Base-by-base conservation (phyloP, 2,888 invertebrate genomes). In the Troides helena region DNA sequence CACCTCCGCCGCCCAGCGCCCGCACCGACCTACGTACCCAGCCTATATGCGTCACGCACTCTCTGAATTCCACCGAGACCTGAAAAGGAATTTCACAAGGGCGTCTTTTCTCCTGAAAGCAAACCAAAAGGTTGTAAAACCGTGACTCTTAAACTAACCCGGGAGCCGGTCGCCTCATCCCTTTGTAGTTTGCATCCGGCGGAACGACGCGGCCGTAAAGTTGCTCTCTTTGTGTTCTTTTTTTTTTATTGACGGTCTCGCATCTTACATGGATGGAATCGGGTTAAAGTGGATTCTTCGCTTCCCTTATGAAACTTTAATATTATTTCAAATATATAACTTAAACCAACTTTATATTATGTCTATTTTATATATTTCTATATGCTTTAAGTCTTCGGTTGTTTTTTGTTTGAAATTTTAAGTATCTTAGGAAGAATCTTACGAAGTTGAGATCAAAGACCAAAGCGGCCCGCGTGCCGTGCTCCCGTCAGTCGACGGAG, bases 51-150 rank as follows among this genome's bases (percentile, higher is more conserved):
- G 81, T 80, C 81, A 62, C 62, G 46, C 68, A 58, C 82, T 79
- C 79, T 76, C 72, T 74, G 83, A 86, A 88, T 85, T 88, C 90
- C 89, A 85, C 75, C 68, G 90, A 89, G 90, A 90, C 87, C 86
- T 87, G 87, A 88, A 89, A 89, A 86, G 81, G 83, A 87, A 85
- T 86, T 89, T 90, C 85, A 87, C 88, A 89, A 89, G 89, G 87
- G 87, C 87, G 83, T 79, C 80, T 84, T 30, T 30, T 30, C 86
- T 86, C 85, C 87, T 87, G 84, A 87, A 78, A 72, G 76, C 72
- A 80, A 87, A 86, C 88, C 85, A 87, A 86, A 21, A 80, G 81
- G 80, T 77, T 85, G 87, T 87, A 85, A 88, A 87, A 86, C 78
- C 80, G 75, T 65, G 76, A 81, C 82, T 85, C 83, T 85, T 85